Base-by-base conservation (phyloP, 2,888 invertebrate genomes). In the Eupelmus urozonus region DNA sequence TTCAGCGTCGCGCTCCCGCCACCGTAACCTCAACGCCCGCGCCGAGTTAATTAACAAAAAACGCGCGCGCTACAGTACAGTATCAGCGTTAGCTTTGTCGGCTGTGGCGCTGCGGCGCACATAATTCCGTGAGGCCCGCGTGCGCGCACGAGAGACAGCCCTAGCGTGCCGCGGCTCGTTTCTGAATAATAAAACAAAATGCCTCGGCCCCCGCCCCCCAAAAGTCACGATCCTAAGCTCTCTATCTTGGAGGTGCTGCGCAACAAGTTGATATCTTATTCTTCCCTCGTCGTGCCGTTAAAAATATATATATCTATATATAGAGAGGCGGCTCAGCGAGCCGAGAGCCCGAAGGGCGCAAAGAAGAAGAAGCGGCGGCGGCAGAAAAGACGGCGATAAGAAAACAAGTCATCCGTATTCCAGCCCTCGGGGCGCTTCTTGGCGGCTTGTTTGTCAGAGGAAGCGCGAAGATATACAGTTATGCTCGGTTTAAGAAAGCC, bases 201-300 rank as follows among this genome's bases (percentile, higher is more conserved):
- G 45, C 34, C 13, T 53, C 16, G 1, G 16, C 51, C 11, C 49
- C 0, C 23, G 27, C 65, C 7, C 51, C 11, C 34, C 42, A 45
- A 20, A 65, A 73, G 65, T 65, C n/a, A 57, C 57, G 3, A 3
- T 73, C 45, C 65, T 67, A 18, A n/a, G 40, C 40, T 69, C 69
- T 69, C 53, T 70, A 20, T 45, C 75, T 66, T 42, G 0, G 45
- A 13, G 16, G 18, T 4, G 27, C 11, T 25, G 80, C 84, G 87
- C 88, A 88, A 88, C 88, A 88, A 88, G 88, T 88, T 86, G 88
- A 87, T 87, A 86, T 87, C 87, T 88, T 85, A 85, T 84, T 76
- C 69, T 69, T 66, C 25, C 49, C 40, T 57, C 57, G 59, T n/a
- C n/a, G n/a, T n/a, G 59, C n/a, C n/a, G 16, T 60, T 45, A n/a